Evolutionary conservation across 1,140 invertebrate species (phyloP), one percentile per base, ranked within the genome.

Genomic region (Caligus rogercresseyi): DNA sequence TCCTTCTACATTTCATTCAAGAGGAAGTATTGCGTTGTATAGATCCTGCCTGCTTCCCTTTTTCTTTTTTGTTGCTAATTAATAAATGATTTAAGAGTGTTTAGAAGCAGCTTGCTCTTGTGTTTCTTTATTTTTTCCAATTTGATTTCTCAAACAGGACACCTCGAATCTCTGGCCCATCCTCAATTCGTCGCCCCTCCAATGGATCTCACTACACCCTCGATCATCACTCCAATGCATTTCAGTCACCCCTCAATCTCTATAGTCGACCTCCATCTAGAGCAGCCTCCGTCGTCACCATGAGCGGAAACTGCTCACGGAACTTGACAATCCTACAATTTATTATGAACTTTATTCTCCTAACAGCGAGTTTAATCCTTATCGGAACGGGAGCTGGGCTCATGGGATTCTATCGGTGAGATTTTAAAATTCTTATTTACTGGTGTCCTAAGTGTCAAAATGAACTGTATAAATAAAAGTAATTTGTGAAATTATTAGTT

Each of bases 331-430:
- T 23, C 53, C 21, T 54, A 20, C 53, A 54, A 11, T 19, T 54
- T 11, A 19, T 16, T 54, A 19, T 23, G 21, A 54, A 54, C 16
- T 19, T 54, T 11, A 54, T 54, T 54, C 25, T 60, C 1, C 57
- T 60, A 24, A 43, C 26, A 1, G 24, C 57, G 18, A 60, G 57
- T 43, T 21, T 60, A 13, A 18, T 60, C 18, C 57, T 60, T 31
- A 60, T 60, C 43, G 57, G 57, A 60, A 60, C 57, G 16, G 57
- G 57, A 11, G 24, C 57, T 2, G 57, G 57, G 2, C 26, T 60
- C 20, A 60, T 60, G 57, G 57, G 57, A 3, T 60, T 26, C 24
- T 60, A 60, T 21, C 18, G 57, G 31, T 43, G n/a, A 11, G 31
- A 43, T 11, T n/a, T n/a, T n/a, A n/a, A n/a, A n/a, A n/a, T n/a